These are phyloP conservation scores for Ibycter americanus DNA, from an alignment of 2,797 vertebrate species.

Conservation along the genomic window DNA sequence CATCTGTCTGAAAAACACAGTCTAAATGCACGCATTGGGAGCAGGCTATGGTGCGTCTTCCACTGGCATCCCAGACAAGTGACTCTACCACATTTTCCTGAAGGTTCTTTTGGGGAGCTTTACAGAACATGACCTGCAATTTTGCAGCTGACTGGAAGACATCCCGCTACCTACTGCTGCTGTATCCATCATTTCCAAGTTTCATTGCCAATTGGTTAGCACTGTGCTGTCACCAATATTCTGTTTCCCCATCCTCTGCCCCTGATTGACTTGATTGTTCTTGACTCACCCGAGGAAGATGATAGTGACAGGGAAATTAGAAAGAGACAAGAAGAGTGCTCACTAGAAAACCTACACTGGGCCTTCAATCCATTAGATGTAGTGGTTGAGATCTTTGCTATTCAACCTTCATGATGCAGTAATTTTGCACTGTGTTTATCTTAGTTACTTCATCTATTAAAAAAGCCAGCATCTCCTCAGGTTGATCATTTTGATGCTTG, in stretches of 20 bases:
- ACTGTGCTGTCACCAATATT: not conserved
- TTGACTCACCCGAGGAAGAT: not conserved
- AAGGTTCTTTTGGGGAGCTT: not conserved
- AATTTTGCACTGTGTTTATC: not conserved
- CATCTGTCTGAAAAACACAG: not conserved
- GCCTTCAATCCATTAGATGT: not conserved
- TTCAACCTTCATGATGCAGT: not conserved
- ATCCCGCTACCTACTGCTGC: not conserved
- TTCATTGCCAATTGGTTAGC: not conserved
- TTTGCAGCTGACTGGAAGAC: not conserved
- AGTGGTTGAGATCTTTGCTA: not conserved
- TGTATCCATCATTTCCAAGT: not conserved
- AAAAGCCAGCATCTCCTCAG: not conserved
- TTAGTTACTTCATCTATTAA: not conserved
- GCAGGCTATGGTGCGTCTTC: not conserved
- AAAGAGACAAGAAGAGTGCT: not conserved
- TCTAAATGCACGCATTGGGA: rapidly evolving
- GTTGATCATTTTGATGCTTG: not conserved
- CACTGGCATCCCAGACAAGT: not conserved
- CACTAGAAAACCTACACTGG: not conserved
- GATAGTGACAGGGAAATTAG: not conserved
- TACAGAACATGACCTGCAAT: not conserved
- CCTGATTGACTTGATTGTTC: not conserved
- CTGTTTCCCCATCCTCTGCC: not conserved
- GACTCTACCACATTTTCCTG: not conserved